Percentiles rank a stretch among this genome's conserved stretches.
Conservation (phyloP, 2,113 vertebrate genomes). For the Anoplopoma fimbria region DNA sequence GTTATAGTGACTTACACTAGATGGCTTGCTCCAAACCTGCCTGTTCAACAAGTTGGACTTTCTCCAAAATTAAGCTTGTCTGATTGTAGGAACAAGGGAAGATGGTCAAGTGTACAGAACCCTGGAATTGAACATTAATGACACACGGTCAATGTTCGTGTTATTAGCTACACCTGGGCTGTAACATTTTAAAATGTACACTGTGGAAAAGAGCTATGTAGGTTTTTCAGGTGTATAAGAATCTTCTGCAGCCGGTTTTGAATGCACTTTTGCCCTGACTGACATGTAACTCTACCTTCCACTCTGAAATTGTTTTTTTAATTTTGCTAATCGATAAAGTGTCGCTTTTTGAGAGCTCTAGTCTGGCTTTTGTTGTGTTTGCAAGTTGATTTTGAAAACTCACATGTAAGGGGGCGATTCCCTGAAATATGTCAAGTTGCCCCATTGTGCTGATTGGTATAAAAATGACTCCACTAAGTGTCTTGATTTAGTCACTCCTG, state of each 20-base stretch:
- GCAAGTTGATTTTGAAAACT: slow-evolving; percentile 21
- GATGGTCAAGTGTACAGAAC: neutral
- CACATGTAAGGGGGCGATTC: neutral
- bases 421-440: slow-evolving; percentile 28
- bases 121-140: neutral
- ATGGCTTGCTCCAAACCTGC: neutral
- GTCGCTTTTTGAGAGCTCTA: neutral
- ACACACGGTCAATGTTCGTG: neutral
- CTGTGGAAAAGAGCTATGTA: neutral
- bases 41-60: neutral
- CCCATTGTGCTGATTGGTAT: slow-evolving; percentile 36
- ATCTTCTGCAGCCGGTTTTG: neutral
- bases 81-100: neutral
- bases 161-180: neutral
- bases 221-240: neutral
- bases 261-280: neutral
- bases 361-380: slow-evolving; percentile 2
- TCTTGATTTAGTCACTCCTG: slow-evolving; percentile 53
- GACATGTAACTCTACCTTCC: neutral
- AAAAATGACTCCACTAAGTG: slow-evolving; percentile 17
- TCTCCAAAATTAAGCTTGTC: neutral
- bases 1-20: neutral
- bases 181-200: neutral
- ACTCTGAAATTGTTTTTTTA: neutral
- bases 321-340: neutral